phyloP scores from a whole-genome alignment of 2,797 vertebrate species.

The Pantherophis alleghaniensis region DNA sequence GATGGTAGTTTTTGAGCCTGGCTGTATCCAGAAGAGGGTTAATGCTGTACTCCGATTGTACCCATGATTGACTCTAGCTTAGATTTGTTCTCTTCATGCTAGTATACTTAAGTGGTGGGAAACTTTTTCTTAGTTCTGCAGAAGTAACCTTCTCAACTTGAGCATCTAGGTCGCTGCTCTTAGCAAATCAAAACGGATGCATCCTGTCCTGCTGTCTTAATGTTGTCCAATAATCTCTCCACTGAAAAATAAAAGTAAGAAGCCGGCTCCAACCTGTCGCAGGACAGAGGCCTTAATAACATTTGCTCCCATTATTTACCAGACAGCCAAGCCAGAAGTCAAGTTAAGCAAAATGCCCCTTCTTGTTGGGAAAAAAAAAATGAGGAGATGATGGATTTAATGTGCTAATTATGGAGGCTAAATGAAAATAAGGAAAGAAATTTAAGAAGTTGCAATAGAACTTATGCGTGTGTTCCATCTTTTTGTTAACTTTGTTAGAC shows the following conservation, averaged over 20 bases:
- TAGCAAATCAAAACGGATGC: neutral
- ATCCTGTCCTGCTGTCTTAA: neutral
- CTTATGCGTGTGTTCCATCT: neutral
- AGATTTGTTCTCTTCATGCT: neutral
- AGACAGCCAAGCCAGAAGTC: slow-evolving; percentile 28
- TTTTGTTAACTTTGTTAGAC: slow-evolving; percentile 17
- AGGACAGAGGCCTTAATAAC: slow-evolving; percentile 24
- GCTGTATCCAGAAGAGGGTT: neutral
- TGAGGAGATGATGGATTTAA: slow-evolving; percentile 15
- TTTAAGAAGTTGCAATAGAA: slow-evolving; percentile 6
- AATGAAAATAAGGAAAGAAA: slow-evolving; percentile 15
- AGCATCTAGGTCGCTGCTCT: neutral
- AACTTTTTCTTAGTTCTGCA: neutral
- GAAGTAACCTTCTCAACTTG: neutral
- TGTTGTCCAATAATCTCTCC: slow-evolving; percentile 20
- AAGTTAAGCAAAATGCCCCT: slow-evolving; percentile 17
- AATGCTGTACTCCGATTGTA: neutral
- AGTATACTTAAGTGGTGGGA: neutral
- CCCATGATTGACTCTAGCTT: neutral
- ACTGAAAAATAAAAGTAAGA: slow-evolving; percentile 35
- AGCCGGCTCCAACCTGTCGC: slow-evolving; percentile 32
- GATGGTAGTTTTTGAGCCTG: neutral
- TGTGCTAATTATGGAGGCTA: slow-evolving; percentile 14
- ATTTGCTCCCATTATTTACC: slow-evolving; percentile 23
- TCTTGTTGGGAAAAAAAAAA: slow-evolving; percentile 26